These are phyloP conservation scores for Toxonevra muliebris DNA, from an alignment of 2,888 invertebrate genomes.

Conservation along the genomic window DNA sequence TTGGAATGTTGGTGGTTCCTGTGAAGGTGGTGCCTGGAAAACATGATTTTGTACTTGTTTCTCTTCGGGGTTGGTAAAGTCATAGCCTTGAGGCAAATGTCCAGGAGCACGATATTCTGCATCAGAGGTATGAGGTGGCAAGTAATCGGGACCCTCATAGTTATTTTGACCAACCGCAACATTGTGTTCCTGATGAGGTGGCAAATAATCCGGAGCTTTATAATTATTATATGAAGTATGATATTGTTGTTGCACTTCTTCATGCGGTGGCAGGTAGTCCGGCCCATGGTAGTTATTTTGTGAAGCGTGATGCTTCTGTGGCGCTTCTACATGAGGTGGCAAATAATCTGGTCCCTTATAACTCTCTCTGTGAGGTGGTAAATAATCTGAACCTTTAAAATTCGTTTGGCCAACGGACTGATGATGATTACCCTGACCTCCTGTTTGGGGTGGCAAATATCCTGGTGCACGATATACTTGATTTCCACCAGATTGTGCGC, in stretches of 20 bases:
- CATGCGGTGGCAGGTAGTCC: too few relatives aligned
- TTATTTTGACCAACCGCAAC: too few relatives aligned
- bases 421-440: too few relatives aligned
- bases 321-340: too few relatives aligned
- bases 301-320: neutral
- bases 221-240: too few relatives aligned
- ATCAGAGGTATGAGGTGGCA: conserved; percentile 7
- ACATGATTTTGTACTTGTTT: neutral
- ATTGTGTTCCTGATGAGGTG: conserved; percentile 1
- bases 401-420: too few relatives aligned
- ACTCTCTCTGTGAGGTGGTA: conserved; percentile 27
- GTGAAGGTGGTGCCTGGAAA: neutral
- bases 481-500: neutral
- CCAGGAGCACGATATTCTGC: conserved; percentile 4
- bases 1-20: neutral
- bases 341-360: neutral
- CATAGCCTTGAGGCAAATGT: conserved; percentile 24
- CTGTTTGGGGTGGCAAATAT: neutral
- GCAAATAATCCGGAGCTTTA: conserved; percentile 17
- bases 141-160: neutral
- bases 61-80: neutral
- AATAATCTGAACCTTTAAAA: conserved; percentile 29
- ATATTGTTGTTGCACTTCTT: too few relatives aligned
- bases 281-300: too few relatives aligned
- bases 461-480: neutral